Evolutionary conservation across 2,797 vertebrate species (phyloP).

Genomic region (Oryzias sinensis): DNA sequence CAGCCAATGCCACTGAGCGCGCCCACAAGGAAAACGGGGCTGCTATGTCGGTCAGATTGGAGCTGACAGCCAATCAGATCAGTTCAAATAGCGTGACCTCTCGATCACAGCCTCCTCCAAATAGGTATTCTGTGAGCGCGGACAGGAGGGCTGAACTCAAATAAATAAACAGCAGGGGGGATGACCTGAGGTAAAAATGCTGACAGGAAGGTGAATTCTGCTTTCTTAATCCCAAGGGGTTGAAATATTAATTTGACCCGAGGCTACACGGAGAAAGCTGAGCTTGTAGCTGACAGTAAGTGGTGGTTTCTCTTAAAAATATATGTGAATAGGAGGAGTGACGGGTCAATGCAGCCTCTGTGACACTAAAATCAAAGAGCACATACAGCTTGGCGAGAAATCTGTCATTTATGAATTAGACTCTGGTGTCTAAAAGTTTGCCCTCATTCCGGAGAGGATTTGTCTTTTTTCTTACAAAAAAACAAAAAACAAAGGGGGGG

Average conservation of each 20-base stretch:
- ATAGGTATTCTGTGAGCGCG: slow-evolving; percentile 75
- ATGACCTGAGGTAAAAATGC: slow-evolving; percentile 68
- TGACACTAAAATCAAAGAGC: slow-evolving; percentile 50
- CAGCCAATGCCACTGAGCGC: slow-evolving; percentile 78
- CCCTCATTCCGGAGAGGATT: slow-evolving; percentile 62
- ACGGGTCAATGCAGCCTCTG: slow-evolving; percentile 51
- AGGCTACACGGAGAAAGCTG: slow-evolving; percentile 81
- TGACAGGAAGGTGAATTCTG: slow-evolving; percentile 82
- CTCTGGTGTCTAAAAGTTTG: slow-evolving; percentile 60
- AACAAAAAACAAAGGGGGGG: slow-evolving; percentile 49
- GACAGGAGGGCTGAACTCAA: slow-evolving; percentile 49
- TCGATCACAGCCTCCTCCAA: slow-evolving; percentile 67
- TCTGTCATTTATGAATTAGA: slow-evolving; percentile 61
- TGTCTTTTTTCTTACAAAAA: slow-evolving; percentile 36
- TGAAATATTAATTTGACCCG: slow-evolving; percentile 97
- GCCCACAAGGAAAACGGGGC: slow-evolving; percentile 82
- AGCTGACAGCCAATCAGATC: slow-evolving; percentile 90
- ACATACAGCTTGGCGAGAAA: slow-evolving; percentile 56
- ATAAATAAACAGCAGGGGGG: slow-evolving; percentile 55
- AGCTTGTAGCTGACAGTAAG: slow-evolving; percentile 84
- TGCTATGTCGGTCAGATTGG: slow-evolving; percentile 80
- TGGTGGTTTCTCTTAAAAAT: slow-evolving; percentile 84
- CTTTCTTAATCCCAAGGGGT: slow-evolving; percentile 84
- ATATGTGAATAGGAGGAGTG: slow-evolving; percentile 58
- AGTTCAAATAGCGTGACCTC: slow-evolving; percentile 82